Base-by-base conservation (phyloP, 2,797 vertebrate species). In the Xerus rutilus region DNA sequence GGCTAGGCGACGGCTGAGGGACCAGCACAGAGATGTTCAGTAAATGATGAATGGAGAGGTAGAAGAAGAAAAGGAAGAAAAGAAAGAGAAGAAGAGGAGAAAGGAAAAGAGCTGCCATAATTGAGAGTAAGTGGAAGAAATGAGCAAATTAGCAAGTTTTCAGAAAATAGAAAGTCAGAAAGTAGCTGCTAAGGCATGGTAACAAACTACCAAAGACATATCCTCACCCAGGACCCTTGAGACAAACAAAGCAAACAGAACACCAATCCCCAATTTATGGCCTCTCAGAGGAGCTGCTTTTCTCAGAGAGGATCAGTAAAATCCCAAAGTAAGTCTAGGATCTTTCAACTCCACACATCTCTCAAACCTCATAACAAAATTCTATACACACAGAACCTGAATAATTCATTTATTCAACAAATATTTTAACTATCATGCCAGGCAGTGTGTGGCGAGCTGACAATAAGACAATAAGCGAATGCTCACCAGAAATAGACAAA, bases 351-450 rank as follows among this genome's bases (percentile, higher is more conserved):
- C 62, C 30, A 85, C 10, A 59, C 25, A 4, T 73, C 76, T 77
- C 54, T 62, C 57, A 88, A 82, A 43, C 6, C 69, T 82, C 25
- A 13, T 8, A 74, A n/a, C 20, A 92, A 81, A 69, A 84, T 73
- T 62, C 35, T 49, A 12, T 13, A 72, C 15, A 12, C 57, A 15
- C 25, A 89, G 67, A 85, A 49, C 45, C 84, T 45, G 20, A 91
- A 85, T 45, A 81, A 84, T 73, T 79, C 62, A 85, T 78, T 76
- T 70, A 74, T 57, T 76, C 77, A 70, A 89, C 90, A 93, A 92
- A 69, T 43, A 88, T 81, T 47, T 84, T 86, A 77, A 57, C 23
- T 45, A 57, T 12, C 5, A 0, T 62, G 1, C 49, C 52, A 89
- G 54, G 43, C 25, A 73, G 17, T n/a, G 23, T 43, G 7, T 18